A percentile compares a stretch with the other conserved stretches of the same genome.
Conservation (phyloP, 2,113 vertebrate genomes). For the Gopherus evgoodei region DNA sequence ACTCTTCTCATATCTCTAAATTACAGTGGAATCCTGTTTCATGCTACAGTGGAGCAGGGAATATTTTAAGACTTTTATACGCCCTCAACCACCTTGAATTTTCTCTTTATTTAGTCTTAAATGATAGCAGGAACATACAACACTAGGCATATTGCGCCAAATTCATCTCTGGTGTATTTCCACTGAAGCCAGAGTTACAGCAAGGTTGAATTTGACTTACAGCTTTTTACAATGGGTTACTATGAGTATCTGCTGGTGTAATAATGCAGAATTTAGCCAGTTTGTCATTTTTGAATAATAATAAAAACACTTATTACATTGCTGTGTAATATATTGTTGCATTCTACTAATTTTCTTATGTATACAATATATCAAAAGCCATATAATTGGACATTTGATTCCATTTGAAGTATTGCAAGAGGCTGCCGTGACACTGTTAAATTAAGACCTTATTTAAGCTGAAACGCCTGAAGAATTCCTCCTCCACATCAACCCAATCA, state of each 20-base stretch:
- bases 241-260: not conserved
- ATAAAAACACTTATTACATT: not conserved
- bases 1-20: not conserved
- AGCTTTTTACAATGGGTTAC: not conserved
- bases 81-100: not conserved
- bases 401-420: not conserved
- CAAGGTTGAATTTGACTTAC: not conserved
- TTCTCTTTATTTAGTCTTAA: not conserved
- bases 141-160: not conserved
- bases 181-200: not conserved
- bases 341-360: not conserved
- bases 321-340: not conserved
- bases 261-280: not conserved
- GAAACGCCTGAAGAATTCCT: not conserved
- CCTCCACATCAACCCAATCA: not conserved
- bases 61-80: not conserved
- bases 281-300: not conserved
- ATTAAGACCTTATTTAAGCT: not conserved
- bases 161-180: not conserved
- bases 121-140: not conserved
- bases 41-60: not conserved
- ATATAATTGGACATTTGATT: not conserved
- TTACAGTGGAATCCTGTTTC: not conserved
- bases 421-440: not conserved
- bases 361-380: not conserved